Conservation (phyloP, 2,797 vertebrate genomes). For the Myotis myotis region DNA sequence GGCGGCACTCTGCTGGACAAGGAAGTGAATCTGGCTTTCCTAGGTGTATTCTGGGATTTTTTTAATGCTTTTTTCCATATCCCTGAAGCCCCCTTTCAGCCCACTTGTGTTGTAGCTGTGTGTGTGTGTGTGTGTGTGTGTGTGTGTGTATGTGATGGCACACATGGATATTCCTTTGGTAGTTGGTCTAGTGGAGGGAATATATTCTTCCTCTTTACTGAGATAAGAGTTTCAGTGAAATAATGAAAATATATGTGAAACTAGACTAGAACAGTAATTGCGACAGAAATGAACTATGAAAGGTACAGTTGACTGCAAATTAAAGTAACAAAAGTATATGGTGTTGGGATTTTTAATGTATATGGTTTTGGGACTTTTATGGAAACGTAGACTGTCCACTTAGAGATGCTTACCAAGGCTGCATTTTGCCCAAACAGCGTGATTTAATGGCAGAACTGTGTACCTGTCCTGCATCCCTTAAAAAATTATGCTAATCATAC, state of each 20-base stretch:
- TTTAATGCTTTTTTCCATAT: neutral
- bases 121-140: neutral
- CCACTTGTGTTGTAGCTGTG: too few relatives aligned
- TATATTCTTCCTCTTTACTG: neutral
- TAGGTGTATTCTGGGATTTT: neutral
- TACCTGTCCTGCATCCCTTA: constrained; percentile 43
- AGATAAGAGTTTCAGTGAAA: constrained; percentile 3
- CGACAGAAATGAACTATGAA: neutral
- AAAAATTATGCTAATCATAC: constrained; percentile 43
- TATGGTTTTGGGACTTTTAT: neutral
- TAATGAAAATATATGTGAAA: neutral
- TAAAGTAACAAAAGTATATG: neutral
- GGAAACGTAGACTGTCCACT: constrained; percentile 36
- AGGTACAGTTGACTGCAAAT: neutral
- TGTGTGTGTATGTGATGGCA: neutral
- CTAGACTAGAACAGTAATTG: neutral
- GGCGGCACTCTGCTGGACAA: neutral
- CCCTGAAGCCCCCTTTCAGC: neutral
- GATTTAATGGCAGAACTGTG: constrained; percentile 22
- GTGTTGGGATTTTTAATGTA: neutral
- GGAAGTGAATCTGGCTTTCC: neutral
- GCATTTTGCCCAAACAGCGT: constrained; percentile 10
- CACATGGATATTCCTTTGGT: neutral
- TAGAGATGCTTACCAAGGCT: constrained; percentile 28
- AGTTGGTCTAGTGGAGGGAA: neutral